These are phyloP conservation scores for Pollenia angustigena DNA, from an alignment of 2,888 invertebrate genomes.

Conservation along the genomic window DNA sequence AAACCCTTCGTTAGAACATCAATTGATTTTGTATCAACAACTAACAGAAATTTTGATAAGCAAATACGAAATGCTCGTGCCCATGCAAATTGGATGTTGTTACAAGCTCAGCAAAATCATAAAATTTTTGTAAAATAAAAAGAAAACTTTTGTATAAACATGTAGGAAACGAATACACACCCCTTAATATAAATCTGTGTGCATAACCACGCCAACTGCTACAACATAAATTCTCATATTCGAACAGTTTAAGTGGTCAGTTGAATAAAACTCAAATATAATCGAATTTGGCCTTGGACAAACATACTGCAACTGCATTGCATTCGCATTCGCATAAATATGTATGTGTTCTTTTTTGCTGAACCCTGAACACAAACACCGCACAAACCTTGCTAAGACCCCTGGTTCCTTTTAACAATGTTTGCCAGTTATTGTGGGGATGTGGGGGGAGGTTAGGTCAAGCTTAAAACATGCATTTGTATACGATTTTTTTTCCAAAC, in stretches of 20 bases:
- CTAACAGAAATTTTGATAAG: slow-evolving; percentile 20
- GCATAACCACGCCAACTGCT: too few relatives aligned
- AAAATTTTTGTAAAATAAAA: neutral
- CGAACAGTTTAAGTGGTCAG: slow-evolving; percentile 26
- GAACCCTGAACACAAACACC: neutral
- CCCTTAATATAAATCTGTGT: too few relatives aligned
- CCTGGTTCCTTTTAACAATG: neutral
- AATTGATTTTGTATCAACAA: slow-evolving; percentile 25
- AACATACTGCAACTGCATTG: neutral
- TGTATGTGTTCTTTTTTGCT: neutral
- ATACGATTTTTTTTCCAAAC: neutral
- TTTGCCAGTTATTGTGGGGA: neutral
- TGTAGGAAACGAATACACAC: neutral
- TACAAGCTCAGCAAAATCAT: slow-evolving; percentile 2
- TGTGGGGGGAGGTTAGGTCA: neutral
- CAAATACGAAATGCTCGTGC: neutral
- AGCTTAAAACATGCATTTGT: neutral
- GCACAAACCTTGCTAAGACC: neutral
- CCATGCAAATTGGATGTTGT: slow-evolving; percentile 1
- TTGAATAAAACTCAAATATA: slow-evolving; percentile 36
- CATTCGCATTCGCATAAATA: neutral
- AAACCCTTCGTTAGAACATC: neutral
- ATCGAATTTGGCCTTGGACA: slow-evolving; percentile 5
- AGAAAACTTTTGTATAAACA: slow-evolving; percentile 7
- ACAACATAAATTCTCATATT: slow-evolving; percentile 1